Conservation (phyloP, 2,113 vertebrate genomes). For the Salminus brasiliensis region DNA sequence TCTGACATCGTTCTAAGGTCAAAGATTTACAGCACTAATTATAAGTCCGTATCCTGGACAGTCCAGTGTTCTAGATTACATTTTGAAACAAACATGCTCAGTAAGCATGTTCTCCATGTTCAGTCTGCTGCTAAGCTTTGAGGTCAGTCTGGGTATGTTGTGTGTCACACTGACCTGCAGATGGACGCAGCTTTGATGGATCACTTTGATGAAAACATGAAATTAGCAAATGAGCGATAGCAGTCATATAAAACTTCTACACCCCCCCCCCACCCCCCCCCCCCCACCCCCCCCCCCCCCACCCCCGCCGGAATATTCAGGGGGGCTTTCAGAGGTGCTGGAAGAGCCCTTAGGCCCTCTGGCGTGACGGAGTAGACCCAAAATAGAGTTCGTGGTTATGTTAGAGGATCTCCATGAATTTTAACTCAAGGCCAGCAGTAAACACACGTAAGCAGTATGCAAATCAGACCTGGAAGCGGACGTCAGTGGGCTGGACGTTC, state of each 20-base stretch:
- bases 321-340: conserved; percentile 23
- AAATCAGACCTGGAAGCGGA: conserved; percentile 25
- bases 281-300: too few relatives aligned
- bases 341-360: conserved; percentile 18
- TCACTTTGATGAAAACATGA: not conserved
- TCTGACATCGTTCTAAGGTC: not conserved
- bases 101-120: not conserved
- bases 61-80: too few relatives aligned
- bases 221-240: not conserved
- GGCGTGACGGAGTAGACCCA: conserved; percentile 11
- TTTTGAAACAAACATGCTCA: not conserved
- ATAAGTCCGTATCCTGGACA: not conserved
- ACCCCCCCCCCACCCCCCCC: too few relatives aligned
- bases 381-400: conserved; percentile 41
- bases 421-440: not conserved
- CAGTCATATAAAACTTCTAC: conserved; percentile 31
- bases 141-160: not conserved
- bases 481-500: not conserved
- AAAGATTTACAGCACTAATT: not conserved
- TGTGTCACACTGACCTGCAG: not conserved
- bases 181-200: not conserved
- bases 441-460: not conserved
- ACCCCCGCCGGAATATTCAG: too few relatives aligned
- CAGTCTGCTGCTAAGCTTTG: not conserved
- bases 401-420: conserved; percentile 35